phyloP scores from a whole-genome alignment of 2,797 vertebrate genomes.

The Danio aesculapii region DNA sequence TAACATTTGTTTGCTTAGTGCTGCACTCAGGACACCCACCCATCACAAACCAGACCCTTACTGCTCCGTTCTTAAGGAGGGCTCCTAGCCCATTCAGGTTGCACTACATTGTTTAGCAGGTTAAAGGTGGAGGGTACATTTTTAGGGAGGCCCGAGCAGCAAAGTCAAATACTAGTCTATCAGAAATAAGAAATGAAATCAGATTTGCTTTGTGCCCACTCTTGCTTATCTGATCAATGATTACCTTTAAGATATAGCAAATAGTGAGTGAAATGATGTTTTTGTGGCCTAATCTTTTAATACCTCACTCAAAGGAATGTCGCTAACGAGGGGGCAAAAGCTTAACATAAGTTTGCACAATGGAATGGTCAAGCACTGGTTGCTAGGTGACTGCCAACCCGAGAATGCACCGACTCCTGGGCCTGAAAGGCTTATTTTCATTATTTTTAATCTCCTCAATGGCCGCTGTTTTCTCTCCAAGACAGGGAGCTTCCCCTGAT shows the following conservation, averaged over 20 bases:
- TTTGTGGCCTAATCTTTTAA: slow-evolving; percentile 87
- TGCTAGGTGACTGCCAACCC: slow-evolving; percentile 84
- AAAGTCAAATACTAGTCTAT: slow-evolving; percentile 23
- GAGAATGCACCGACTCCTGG: slow-evolving; percentile 81
- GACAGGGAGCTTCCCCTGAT: slow-evolving; percentile 74
- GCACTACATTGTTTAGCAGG: slow-evolving; percentile 46
- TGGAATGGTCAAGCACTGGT: slow-evolving; percentile 83
- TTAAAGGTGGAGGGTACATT: slow-evolving; percentile 55
- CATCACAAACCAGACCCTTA: slow-evolving; percentile 54
- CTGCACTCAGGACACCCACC: slow-evolving; percentile 52
- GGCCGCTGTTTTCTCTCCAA: slow-evolving; percentile 70
- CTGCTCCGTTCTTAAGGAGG: slow-evolving; percentile 50
- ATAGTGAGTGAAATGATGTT: slow-evolving; percentile 83
- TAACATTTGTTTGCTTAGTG: slow-evolving; percentile 60
- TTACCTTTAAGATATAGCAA: slow-evolving; percentile 78
- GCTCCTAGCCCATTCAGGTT: slow-evolving; percentile 44
- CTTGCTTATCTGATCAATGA: slow-evolving; percentile 74
- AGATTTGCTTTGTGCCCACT: slow-evolving; percentile 18
- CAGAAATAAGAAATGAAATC: slow-evolving; percentile 8
- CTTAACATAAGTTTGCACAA: slow-evolving; percentile 83
- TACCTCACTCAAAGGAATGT: slow-evolving; percentile 82
- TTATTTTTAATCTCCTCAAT: slow-evolving; percentile 86
- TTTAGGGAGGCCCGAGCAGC: slow-evolving; percentile 29
- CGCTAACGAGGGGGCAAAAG: slow-evolving; percentile 83
- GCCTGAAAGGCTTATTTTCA: slow-evolving; percentile 84